Evolutionary conservation across 2,888 invertebrate species (phyloP), one percentile per base, ranked within the genome.

Genomic region (Clusia tigrina): DNA sequence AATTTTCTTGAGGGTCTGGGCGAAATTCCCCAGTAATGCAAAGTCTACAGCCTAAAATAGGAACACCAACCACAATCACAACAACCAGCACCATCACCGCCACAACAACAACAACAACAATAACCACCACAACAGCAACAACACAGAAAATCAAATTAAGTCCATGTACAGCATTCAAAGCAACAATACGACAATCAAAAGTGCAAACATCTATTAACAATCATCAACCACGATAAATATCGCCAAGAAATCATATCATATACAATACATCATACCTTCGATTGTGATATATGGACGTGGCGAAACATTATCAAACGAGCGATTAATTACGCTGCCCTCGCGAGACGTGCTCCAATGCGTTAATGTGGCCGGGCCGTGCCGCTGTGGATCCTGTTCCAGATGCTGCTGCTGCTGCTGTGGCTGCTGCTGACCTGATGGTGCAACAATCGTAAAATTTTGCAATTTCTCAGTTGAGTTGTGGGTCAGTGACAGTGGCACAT

Each of bases 291-390:
- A 80, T 62, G 80, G 82, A 64, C 82, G 81, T 62, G 82, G 81
- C 59, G 83, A 82, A 10, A 77, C 78, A 74, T 81, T 83, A 66
- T 82, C 80, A 65, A 78, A 81, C 60, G 74, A 74, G 24, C 81
- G 81, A 73, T 74, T 74, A 67, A 72, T 69, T 64, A 67, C 63
- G 64, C 53, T 64, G 37, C 66, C 69, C 5, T 77, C 74, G 24
- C 74, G 25, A 1, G 61, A n/a, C 26, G 32, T 56, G 69, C 3
- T 62, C 56, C 58, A 56, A 23, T 54, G 71, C 74, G 37, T 68
- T 74, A 42, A 58, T 58, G n/a, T n/a, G n/a, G n/a, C n/a, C n/a
- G n/a, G 22, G 15, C 18, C 15, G 9, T 48, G 23, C 53, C 20
- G 3, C 25, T 23, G 15, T 23, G 17, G 12, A n/a, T n/a, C 15